Conservation (phyloP, 2,797 vertebrate genomes). For the Forpus xanthops region DNA sequence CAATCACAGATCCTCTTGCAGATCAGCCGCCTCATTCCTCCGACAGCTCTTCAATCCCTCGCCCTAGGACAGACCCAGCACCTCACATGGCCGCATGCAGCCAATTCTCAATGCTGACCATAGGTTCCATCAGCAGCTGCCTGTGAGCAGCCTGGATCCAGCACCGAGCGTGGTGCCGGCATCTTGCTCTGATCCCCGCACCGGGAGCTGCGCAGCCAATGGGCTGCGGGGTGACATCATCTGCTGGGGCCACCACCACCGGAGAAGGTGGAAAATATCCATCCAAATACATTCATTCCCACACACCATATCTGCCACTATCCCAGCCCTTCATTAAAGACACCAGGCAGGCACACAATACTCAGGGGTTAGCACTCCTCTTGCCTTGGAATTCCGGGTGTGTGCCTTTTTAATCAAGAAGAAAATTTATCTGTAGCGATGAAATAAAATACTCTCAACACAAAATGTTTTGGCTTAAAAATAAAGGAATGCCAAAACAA, state of each 20-base stretch:
- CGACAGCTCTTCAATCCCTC: slow-evolving; percentile 76
- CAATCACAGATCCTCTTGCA: slow-evolving; percentile 99
- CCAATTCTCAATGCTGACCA: slow-evolving; percentile 66
- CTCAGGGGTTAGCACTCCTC: not conserved
- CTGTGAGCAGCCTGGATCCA: slow-evolving; percentile 76
- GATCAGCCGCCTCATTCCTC: slow-evolving; percentile 96
- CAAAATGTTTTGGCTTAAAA: not conserved
- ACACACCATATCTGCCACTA: slow-evolving; percentile 11
- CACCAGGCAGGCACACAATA: not conserved
- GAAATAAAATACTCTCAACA: not conserved
- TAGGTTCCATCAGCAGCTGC: slow-evolving; percentile 72
- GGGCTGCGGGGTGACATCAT: slow-evolving; percentile 84
- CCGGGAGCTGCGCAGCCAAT: slow-evolving; percentile 79
- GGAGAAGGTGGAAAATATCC: slow-evolving; percentile 80
- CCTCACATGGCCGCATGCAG: slow-evolving; percentile 78
- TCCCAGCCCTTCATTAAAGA: not conserved
- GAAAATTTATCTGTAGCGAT: not conserved
- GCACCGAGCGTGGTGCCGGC: slow-evolving; percentile 87
- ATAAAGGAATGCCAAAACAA: not conserved
- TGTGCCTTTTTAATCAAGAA: not conserved
- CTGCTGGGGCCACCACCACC: slow-evolving; percentile 74
- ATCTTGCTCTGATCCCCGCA: slow-evolving; percentile 86
- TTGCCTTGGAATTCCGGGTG: not conserved
- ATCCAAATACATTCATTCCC: slow-evolving; percentile 67
- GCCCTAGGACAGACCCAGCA: slow-evolving; percentile 72